Evolutionary conservation across 2,797 vertebrate species (phyloP).

Genomic region (Tenualosa thibaudeaui): DNA sequence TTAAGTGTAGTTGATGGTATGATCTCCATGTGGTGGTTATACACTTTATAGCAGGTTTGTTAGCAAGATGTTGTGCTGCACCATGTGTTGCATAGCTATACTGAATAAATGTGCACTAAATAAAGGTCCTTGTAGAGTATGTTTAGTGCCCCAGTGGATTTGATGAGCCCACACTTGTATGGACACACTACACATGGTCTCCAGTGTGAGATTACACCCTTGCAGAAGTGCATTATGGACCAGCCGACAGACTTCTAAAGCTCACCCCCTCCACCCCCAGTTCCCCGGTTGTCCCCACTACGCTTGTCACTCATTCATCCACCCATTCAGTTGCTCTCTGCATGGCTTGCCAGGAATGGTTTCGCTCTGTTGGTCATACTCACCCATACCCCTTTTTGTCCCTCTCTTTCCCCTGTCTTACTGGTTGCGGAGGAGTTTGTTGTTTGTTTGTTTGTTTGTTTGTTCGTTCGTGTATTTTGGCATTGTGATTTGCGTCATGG

Average conservation of each 20-base stretch:
- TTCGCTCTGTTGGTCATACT: not conserved
- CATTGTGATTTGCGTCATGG: constrained; percentile 3
- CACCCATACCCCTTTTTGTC: not conserved
- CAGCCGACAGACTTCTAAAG: not conserved
- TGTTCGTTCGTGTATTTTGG: not conserved
- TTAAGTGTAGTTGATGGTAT: too few species aligned
- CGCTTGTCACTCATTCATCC: constrained; percentile 16
- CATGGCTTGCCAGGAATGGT: constrained; percentile 32
- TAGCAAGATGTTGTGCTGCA: too few species aligned
- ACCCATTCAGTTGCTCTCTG: constrained; percentile 1
- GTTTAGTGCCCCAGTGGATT: not conserved
- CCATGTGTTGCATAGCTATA: not conserved
- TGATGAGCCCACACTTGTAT: not conserved
- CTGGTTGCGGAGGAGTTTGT: constrained; percentile 12
- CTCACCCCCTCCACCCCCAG: not conserved
- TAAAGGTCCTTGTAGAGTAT: not conserved
- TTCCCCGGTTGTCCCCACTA: constrained; percentile 20
- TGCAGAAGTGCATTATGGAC: not conserved
- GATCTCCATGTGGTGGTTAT: too few species aligned
- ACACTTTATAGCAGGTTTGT: too few species aligned
- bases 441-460: not conserved
- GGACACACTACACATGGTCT: constrained; percentile 11
- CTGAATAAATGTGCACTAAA: not conserved
- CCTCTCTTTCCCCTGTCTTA: not conserved
- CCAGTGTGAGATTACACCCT: not conserved